A percentile compares a stretch with the other conserved stretches of the same genome.
Evolutionary conservation across 1,140 invertebrate species (phyloP).

Genomic region (Halyomorpha halys): DNA sequence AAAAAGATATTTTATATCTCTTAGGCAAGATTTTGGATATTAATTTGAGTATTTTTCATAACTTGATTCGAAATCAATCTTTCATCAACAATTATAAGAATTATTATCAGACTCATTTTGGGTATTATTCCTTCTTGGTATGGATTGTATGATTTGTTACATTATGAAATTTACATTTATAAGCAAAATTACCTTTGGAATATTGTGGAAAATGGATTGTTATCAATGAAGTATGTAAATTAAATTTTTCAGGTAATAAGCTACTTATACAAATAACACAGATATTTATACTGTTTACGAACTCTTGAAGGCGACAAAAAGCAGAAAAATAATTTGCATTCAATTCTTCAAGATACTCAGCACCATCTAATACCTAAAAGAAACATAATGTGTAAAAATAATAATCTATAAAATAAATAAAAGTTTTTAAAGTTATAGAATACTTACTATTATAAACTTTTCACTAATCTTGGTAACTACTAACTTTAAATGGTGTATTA

Average conservation of each 20-base stretch:
- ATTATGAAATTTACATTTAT: no score
- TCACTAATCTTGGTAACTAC: conserved; percentile 30
- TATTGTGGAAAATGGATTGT: conserved; percentile 73
- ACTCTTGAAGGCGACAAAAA: conserved; percentile 60
- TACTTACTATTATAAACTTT: no score
- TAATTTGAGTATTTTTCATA: no score
- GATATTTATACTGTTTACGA: conserved; percentile 53
- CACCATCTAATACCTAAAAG: conserved; percentile 58
- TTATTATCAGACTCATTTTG: no score
- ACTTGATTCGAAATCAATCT: no score
- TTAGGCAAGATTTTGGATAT: no score
- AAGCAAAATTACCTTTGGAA: conserved; percentile 42
- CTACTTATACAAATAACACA: conserved; percentile 67
- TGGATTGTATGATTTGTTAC: no score
- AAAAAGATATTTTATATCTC: no score
- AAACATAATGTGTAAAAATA: neutral
- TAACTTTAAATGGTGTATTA: conserved; percentile 47
- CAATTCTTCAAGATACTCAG: conserved; percentile 61
- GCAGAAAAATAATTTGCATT: conserved; percentile 57
- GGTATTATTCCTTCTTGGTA: no score
- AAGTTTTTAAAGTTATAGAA: no score
- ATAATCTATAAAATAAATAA: no score
- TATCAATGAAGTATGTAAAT: conserved; percentile 59
- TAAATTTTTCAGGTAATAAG: conserved; percentile 69
- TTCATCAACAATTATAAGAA: no score